Base-by-base conservation (phyloP, 2,797 vertebrate species). In the Champsocephalus esox region DNA sequence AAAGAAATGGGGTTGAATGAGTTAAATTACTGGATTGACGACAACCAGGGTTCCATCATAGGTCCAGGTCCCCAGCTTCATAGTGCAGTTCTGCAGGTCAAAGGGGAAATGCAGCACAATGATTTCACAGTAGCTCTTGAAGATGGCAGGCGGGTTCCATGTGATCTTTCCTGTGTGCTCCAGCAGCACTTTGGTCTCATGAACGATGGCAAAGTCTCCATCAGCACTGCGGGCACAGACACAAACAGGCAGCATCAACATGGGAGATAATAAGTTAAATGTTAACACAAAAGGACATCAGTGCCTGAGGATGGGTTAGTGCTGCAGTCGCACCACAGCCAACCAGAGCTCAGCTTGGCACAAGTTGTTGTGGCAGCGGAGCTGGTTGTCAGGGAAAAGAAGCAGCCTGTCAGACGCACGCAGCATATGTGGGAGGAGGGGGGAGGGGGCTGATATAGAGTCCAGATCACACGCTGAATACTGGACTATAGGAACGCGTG, bases 81-180 rank as follows among this genome's bases (percentile, higher is more conserved):
- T 98, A 59, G 95, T 98, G 93, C 98, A 99, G 91, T 99, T 99
- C 94, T 99, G 98, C 75, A 97, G 94, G 76, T 99, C 97, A 59
- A 99, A 99, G 16, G 98, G 97, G 83, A 99, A 99, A 81, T 98
- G 89, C 0, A 98, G 95, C 73, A 98, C 97, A 12, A 97, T 97
- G 64, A 99, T 99, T 94, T 99, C 97, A 88, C 97, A 99, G 93
- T 99, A 99, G 91, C 97, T 99, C 92, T 98, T 99, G 80, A 97
- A 99, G 91, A 99, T 98, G 86, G 97, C 97, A 0, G 97, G 98
- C 2, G 98, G 97, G 9, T 96, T 97, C 97, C 97, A 99, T 0
- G 95, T 97, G 90, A 99, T 97, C 88, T 88, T 91, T 8, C 97
- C 98, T 0, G 95, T 97, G 89, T 99, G 75, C 84, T 99, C 96